A percentile compares a stretch with the other conserved stretches of the same genome.
These are phyloP conservation scores for Euura saliciscinereae DNA, from an alignment of 1,140 invertebrate species.

Conservation along the genomic window DNA sequence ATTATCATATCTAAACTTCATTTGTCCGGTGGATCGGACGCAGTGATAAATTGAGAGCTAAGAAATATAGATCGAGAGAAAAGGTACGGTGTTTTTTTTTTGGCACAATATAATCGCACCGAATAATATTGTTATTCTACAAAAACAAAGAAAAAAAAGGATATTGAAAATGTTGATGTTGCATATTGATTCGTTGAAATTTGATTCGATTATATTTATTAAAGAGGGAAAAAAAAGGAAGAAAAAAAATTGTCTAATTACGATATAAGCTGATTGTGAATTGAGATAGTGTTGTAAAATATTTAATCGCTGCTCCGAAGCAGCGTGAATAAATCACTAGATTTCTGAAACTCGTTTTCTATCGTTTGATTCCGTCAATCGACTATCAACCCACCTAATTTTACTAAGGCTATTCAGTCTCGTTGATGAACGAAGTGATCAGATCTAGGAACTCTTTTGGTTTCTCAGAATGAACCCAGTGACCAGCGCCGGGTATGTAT, in stretches of 20 bases:
- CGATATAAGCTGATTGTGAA: not conserved
- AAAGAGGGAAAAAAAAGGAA: too few relatives aligned
- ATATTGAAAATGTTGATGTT: not conserved
- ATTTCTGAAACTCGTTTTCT: not conserved
- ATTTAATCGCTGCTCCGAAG: conserved; percentile 19
- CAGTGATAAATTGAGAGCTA: too few relatives aligned
- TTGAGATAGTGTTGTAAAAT: not conserved
- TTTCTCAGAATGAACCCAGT: conserved; percentile 93
- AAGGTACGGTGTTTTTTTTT: not conserved
- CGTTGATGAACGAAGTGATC: conserved; percentile 51
- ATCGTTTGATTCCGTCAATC: too few relatives aligned
- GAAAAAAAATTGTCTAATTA: too few relatives aligned
- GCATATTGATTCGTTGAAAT: conserved; percentile 1
- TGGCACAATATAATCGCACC: not conserved
- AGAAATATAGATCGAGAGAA: too few relatives aligned
- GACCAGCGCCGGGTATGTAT: conserved; percentile 81
- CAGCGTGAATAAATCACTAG: not conserved
- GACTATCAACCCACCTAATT: too few relatives aligned
- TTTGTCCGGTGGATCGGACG: too few relatives aligned
- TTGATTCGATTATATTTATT: not conserved
- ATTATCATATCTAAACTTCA: too few relatives aligned
- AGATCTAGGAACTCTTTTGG: conserved; percentile 78
- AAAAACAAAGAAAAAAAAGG: not conserved
- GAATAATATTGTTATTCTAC: conserved; percentile 8
- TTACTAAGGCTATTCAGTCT: not conserved